These are phyloP conservation scores for Sarotherodon lohbergeri DNA, from an alignment of 2,113 vertebrate genomes.

Conservation along the genomic window DNA sequence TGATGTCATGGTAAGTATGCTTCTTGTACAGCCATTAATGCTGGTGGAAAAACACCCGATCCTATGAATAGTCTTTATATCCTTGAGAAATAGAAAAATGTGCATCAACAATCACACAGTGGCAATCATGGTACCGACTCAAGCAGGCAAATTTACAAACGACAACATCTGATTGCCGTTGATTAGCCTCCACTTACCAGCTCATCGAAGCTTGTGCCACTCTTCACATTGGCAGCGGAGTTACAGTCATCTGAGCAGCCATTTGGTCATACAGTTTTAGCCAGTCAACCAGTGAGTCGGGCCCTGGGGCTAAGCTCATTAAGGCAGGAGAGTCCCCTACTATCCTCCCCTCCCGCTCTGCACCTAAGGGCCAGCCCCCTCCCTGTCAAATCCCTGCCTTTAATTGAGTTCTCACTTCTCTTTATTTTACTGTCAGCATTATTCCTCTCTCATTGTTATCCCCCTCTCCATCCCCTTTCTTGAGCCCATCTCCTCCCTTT, in stretches of 20 bases:
- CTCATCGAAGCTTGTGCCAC: not conserved
- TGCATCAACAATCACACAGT: not conserved
- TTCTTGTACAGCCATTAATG: conserved; percentile 21
- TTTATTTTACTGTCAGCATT: conserved; percentile 83
- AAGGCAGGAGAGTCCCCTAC: conserved; percentile 61
- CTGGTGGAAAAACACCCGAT: conserved; percentile 26
- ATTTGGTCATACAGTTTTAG: conserved; percentile 37
- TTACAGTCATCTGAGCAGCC: conserved; percentile 25
- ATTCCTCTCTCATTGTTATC: conserved; percentile 67
- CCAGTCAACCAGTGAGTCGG: conserved; percentile 57
- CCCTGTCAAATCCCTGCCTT: conserved; percentile 82
- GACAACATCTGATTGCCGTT: not conserved
- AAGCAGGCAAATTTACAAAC: not conserved
- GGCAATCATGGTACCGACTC: not conserved
- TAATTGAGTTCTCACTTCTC: conserved; percentile 83
- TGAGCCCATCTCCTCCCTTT: conserved; percentile 37
- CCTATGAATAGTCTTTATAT: conserved; percentile 24
- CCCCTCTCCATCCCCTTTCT: conserved; percentile 42
- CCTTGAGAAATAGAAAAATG: conserved; percentile 18
- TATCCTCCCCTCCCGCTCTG: conserved; percentile 35
- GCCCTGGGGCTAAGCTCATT: conserved; percentile 71
- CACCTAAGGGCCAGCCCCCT: conserved; percentile 63
- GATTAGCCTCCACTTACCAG: conserved; percentile 34
- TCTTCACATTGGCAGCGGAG: not conserved
- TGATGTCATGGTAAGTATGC: conserved; percentile 48